Conservation (phyloP, 2,797 vertebrate species). For the Luscinia luscinia region DNA sequence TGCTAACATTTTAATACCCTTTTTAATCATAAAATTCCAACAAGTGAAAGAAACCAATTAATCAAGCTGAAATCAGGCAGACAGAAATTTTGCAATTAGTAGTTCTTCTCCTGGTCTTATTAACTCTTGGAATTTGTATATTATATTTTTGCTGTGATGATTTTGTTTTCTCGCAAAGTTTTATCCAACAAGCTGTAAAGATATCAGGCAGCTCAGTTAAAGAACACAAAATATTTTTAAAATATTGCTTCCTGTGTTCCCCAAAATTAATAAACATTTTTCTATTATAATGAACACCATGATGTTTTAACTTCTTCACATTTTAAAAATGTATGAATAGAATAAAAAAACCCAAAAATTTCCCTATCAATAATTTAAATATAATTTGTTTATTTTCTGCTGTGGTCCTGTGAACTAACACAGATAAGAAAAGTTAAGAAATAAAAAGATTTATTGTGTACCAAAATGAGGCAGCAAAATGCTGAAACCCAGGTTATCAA, state of each 20-base stretch:
- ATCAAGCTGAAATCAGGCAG: neutral
- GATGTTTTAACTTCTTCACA: neutral
- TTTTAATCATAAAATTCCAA: neutral
- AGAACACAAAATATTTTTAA: neutral
- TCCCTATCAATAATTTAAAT: neutral
- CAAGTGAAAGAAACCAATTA: neutral
- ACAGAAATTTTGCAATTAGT: neutral
- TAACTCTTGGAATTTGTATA: neutral
- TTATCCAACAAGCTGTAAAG: neutral
- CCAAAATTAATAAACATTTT: neutral
- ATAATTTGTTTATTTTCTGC: neutral
- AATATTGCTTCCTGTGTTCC: neutral
- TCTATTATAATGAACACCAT: neutral
- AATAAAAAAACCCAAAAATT: neutral
- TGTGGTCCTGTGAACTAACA: neutral
- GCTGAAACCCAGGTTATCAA: conserved; percentile 14
- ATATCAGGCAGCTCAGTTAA: neutral
- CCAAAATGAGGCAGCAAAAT: conserved; percentile 16
- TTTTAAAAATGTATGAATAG: neutral
- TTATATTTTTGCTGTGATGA: neutral
- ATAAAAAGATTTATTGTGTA: neutral
- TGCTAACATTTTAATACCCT: neutral
- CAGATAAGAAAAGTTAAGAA: conserved; percentile 3
- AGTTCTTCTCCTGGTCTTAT: neutral
- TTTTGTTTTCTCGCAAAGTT: neutral